Evolutionary conservation across 2,888 invertebrate species (phyloP), one percentile per base, ranked within the genome.

Genomic region (Pammene fasciana): DNA sequence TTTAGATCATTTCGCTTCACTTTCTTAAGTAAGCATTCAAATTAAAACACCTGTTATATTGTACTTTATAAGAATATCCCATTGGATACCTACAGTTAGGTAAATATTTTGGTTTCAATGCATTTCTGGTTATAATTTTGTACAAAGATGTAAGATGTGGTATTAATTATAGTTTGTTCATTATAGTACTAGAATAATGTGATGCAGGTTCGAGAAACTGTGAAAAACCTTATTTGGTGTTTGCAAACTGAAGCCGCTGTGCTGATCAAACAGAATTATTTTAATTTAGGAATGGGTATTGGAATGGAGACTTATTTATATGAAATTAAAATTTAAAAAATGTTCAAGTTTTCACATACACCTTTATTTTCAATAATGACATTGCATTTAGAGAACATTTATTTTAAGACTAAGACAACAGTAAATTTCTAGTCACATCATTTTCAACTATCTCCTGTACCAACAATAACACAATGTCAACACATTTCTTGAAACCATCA

Each of bases 351-450:
- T 52, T 50, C 45, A 16, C 16, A 61, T 36, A 50, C 7, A 52
- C 10, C 18, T 65, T 68, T 59, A 65, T 65, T 68, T 36, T 45
- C 65, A 26, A 26, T 13, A 13, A 16, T 34, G 43, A 48, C 2
- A 52, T 34, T 41, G 52, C 48, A 54, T 65, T 59, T 59, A 65
- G 14, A 52, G 16, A 18, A 45, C 55, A 56, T 11, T 1, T 18
- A 56, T 41, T 62, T 56, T 45, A 52, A 36, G 56, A 50, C 36
- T 52, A 45, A 50, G 11, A 67, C 60, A 54, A 50, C 26, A 57
- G 36, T 56, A 54, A 64, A 59, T 61, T 43, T 67, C 71, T 71
- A 71, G 67, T 71, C 71, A 70, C 67, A 67, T 57, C 9, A 41
- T 48, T 11, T 61, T 50, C 61, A 48, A 62, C 57, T n/a, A 11